Evolutionary conservation across 2,113 vertebrate genomes (phyloP).

Genomic region (Sinocyclocheilus maitianheensis): DNA sequence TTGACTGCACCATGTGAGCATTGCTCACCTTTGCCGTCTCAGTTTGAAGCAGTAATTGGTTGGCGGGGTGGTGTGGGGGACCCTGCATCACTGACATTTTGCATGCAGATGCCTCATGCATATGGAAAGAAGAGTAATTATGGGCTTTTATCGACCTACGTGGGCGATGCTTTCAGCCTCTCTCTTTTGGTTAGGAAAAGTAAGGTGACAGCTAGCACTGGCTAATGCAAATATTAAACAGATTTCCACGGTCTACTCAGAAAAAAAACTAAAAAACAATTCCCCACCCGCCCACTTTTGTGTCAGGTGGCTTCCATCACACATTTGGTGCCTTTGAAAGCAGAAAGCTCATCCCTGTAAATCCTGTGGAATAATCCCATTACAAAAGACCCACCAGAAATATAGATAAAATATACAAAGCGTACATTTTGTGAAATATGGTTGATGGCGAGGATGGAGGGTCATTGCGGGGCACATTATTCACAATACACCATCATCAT

Average conservation of each 20-base stretch:
- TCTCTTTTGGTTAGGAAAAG: slow-evolving; percentile 48
- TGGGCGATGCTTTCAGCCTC: slow-evolving; percentile 44
- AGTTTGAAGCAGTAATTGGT: not conserved
- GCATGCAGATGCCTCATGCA: slow-evolving; percentile 59
- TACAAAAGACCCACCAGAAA: not conserved
- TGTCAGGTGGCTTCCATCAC: slow-evolving; percentile 1
- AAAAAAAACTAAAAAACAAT: not conserved
- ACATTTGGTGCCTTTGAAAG: slow-evolving; percentile 2
- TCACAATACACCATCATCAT: slow-evolving; percentile 44
- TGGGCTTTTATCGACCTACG: slow-evolving; percentile 56
- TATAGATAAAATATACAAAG: not conserved
- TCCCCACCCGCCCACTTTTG: not conserved
- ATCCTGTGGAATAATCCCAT: slow-evolving; percentile 20
- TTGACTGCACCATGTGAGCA: not conserved
- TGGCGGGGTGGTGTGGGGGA: not conserved
- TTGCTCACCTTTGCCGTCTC: not conserved
- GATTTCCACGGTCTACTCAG: slow-evolving; percentile 18
- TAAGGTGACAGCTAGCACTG: slow-evolving; percentile 36
- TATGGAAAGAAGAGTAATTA: slow-evolving; percentile 71
- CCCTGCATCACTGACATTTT: slow-evolving; percentile 66
- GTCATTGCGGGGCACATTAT: slow-evolving; percentile 36
- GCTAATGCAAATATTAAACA: slow-evolving; percentile 38
- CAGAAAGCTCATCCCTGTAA: not conserved
- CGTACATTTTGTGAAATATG: not conserved
- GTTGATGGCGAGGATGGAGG: not conserved